phyloP scores from a whole-genome alignment of 2,888 invertebrate genomes.

The Drosophila robusta region DNA sequence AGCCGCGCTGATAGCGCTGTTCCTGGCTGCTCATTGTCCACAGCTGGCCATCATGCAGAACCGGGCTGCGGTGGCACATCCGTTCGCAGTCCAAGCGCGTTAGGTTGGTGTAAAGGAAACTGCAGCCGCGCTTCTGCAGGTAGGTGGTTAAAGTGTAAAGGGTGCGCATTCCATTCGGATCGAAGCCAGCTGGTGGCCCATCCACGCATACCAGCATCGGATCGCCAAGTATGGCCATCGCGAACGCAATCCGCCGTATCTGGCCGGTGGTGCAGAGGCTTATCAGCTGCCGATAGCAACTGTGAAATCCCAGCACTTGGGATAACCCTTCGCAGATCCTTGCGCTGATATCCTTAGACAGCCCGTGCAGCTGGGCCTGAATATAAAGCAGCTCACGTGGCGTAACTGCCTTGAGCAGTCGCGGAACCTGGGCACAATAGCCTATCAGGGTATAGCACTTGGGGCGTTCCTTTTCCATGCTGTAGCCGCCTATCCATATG shows the following conservation, averaged over 20 bases:
- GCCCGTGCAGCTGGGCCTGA: conserved; percentile 52
- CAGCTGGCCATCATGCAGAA: conserved; percentile 49
- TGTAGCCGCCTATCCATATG: conserved; percentile 52
- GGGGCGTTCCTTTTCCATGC: conserved; percentile 17
- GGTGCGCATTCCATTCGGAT: conserved; percentile 54
- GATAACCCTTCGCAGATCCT: conserved; percentile 47
- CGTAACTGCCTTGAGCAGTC: conserved; percentile 42
- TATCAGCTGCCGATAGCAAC: conserved; percentile 33
- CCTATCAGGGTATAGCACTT: conserved; percentile 53
- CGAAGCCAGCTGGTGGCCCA: conserved; percentile 55
- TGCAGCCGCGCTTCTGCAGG: conserved; percentile 50
- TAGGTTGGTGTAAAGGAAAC: conserved; percentile 84
- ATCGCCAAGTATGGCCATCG: conserved; percentile 57
- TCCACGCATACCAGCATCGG: conserved; percentile 62
- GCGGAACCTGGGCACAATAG: conserved; percentile 53
- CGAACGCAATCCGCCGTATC: conserved; percentile 51
- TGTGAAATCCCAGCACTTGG: conserved; percentile 54
- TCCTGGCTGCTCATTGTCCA: conserved; percentile 39
- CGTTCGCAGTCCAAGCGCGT: conserved; percentile 85
- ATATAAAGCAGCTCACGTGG: conserved; percentile 54
- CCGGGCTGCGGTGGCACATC: conserved; percentile 43
- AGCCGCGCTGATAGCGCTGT: conserved; percentile 38
- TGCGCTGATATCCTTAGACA: background rate
- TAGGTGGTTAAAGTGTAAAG: conserved; percentile 83
- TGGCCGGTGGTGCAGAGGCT: conserved; percentile 51